A percentile compares a stretch with the other conserved stretches of the same genome.
Evolutionary conservation across 2,888 invertebrate genomes (phyloP).

Genomic region (Tiliacea aurago): DNA sequence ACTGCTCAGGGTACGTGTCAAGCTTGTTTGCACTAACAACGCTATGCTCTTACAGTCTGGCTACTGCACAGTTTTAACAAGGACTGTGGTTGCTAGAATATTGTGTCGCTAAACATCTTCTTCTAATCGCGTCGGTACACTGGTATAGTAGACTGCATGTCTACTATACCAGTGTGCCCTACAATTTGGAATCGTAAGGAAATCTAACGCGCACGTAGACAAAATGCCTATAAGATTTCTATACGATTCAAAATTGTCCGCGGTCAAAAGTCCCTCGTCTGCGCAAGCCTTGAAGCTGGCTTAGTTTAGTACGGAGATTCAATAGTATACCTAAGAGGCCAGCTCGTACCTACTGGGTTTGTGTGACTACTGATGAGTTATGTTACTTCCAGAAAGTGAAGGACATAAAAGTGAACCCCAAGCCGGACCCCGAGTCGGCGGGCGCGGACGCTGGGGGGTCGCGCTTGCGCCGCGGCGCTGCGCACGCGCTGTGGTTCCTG

Average conservation of each 20-base stretch:
- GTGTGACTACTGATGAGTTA: too few species aligned
- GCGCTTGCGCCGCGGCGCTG: conserved; percentile 78
- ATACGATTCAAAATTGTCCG: too few species aligned
- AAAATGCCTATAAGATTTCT: too few species aligned
- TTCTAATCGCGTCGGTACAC: neutral
- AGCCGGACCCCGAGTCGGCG: conserved; percentile 61
- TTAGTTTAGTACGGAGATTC: neutral
- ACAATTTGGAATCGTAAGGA: too few species aligned
- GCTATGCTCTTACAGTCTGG: neutral
- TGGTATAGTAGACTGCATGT: neutral
- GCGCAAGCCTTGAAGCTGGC: too few species aligned
- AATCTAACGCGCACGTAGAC: too few species aligned
- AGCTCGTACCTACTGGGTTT: neutral
- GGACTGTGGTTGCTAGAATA: neutral
- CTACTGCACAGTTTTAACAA: neutral
- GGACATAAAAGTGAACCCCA: conserved; percentile 88
- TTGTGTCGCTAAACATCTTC: neutral
- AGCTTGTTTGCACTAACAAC: neutral
- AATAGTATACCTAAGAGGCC: neutral
- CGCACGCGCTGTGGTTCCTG: conserved; percentile 93
- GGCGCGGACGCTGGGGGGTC: conserved; percentile 69
- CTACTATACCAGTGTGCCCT: too few species aligned
- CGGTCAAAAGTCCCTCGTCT: too few species aligned
- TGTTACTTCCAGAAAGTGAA: conserved; percentile 92
- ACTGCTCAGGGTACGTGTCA: conserved; percentile 90